Conservation (phyloP, 2,113 vertebrate species). For the Bubo scandiacus region DNA sequence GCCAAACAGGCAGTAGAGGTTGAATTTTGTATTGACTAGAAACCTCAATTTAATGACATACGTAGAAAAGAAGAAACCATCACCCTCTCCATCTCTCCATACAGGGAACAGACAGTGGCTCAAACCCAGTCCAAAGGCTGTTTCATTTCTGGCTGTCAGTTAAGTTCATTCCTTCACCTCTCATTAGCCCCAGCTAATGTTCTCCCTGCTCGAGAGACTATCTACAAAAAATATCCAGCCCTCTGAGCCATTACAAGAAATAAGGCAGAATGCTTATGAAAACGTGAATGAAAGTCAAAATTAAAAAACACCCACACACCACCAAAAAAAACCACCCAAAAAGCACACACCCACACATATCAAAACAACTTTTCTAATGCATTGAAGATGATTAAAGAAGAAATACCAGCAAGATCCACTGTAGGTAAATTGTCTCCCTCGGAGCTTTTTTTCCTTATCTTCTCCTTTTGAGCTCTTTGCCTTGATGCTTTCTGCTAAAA, state of each 20-base stretch:
- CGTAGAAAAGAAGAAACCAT: not conserved
- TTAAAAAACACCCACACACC: not conserved
- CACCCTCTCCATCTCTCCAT: not conserved
- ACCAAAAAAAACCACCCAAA: not conserved
- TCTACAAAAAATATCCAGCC: not conserved
- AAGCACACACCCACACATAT: not conserved
- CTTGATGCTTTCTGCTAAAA: not conserved
- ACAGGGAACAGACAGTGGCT: not conserved
- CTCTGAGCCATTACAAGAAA: not conserved
- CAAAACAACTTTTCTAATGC: not conserved
- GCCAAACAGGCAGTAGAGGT: not conserved
- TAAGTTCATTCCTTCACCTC: not conserved
- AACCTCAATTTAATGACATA: not conserved
- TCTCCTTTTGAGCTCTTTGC: not conserved
- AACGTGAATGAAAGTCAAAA: rapidly evolving
- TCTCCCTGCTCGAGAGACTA: not conserved
- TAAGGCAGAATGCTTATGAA: not conserved
- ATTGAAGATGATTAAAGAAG: not conserved
- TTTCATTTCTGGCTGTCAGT: not conserved
- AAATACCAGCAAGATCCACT: not conserved
- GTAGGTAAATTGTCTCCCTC: not conserved
- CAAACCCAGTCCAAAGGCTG: not conserved
- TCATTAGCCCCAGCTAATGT: not conserved
- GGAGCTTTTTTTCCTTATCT: not conserved
- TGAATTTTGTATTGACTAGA: not conserved